Base-by-base conservation (phyloP, 2,113 vertebrate genomes). In the Rhea americana region DNA sequence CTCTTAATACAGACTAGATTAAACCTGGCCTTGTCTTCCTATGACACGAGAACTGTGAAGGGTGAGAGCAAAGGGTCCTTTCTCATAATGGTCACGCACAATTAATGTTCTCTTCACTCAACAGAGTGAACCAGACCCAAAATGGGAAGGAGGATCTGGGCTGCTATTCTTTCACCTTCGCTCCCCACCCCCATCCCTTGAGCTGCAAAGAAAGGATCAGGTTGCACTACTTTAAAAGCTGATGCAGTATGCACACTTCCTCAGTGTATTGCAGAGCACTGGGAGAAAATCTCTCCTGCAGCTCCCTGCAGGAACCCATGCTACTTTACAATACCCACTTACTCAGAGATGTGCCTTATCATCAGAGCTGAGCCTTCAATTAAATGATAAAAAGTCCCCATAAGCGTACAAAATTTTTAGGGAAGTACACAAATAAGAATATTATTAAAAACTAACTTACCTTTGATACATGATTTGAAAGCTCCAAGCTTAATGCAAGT, bases 201-300 rank as follows among this genome's bases (percentile, higher is more conserved):
- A 93, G 81, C 74, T 90, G 77, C 76, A 83, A 83, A 93, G 85
- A 91, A 90, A 88, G 88, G 87, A 96, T 94, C 93, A 84, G 45
- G 92, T 93, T 90, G 91, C 94, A 77, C 58, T 94, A 76, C 91
- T 94, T 95, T 96, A 96, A 92, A 94, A 95, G 76, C 83, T 85
- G 66, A 58, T 90, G 94, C 70, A 89, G 74, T 45, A 66, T 0
- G 0, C 53, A 86, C 82, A 35, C 58, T 95, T 91, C 81, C 87
- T 90, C 35, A 3, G 21, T 30, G 13, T 43, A 76, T 1, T 85
- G 89, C 74, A 78, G 70, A 86, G 82, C 47, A 41, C 51, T 6
- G 9, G 86, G 53, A 94, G 86, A 93, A 90, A 95, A 88, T 30
- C 47, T 78, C 67, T 93, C 59, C 53, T 51, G 5, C 32, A 84